Conservation (phyloP, 2,888 invertebrate species). For the Lymantria monacha region DNA sequence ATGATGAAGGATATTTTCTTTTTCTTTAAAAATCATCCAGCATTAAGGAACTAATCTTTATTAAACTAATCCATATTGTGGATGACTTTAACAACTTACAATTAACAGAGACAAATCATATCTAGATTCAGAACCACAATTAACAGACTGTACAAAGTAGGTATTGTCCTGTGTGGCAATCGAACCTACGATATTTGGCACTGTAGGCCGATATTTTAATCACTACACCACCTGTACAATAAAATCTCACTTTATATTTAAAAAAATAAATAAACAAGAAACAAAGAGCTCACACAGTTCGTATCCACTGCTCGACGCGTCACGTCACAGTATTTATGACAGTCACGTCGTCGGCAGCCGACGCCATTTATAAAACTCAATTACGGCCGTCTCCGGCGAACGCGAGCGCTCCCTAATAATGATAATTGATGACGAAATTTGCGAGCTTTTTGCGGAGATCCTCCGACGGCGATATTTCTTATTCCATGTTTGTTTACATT, state of each 20-base stretch:
- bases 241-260: conserved; percentile 4
- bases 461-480: conserved; percentile 73
- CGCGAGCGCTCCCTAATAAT: conserved; percentile 71
- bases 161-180: too few species aligned
- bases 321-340: conserved; percentile 53
- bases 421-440: conserved; percentile 82
- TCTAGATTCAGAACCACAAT: too few species aligned
- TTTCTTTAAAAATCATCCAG: too few species aligned
- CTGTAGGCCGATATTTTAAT: too few species aligned
- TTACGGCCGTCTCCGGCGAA: conserved; percentile 61
- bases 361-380: conserved; percentile 80
- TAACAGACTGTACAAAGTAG: too few species aligned
- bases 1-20: too few species aligned
- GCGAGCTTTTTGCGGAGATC: conserved; percentile 80
- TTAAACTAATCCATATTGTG: too few species aligned
- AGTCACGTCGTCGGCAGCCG: conserved; percentile 56
- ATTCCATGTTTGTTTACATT: conserved; percentile 48
- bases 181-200: too few species aligned
- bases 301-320: conserved; percentile 24
- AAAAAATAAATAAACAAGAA: conserved; percentile 8
- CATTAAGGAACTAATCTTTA: too few species aligned
- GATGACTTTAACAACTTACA: too few species aligned
- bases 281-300: conserved; percentile 12
- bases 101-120: too few species aligned
- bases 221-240: too few species aligned